Base-by-base conservation (phyloP, 2,888 invertebrate species). In the Pyralis farinalis region DNA sequence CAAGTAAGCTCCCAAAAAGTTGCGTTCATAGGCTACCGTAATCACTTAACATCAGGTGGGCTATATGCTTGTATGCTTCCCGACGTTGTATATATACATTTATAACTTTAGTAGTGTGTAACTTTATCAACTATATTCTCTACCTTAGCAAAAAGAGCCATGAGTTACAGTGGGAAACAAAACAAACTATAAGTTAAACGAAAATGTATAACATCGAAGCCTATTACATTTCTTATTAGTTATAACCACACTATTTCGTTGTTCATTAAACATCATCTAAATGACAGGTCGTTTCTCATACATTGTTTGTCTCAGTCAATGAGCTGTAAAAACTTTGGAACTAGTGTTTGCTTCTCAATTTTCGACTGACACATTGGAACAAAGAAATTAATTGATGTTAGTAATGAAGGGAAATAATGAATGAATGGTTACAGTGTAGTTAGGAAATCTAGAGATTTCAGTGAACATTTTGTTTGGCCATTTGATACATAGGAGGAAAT, bases 281-380 rank as follows among this genome's bases (percentile, higher is more conserved):
- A 48, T 47, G 78, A 77, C 77, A 75, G 81, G 66, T 78, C 78
- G 76, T 85, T 83, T 78, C 61, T 79, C 79, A 81, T 67, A 56
- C 65, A 73, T 83, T 81, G 81, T 85, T 77, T 74, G 72, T 72
- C 66, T 63, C 70, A 50, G 60, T 63, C 64, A 70, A 65, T 63
- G 57, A 58, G 52, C 44, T 43, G 52, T 51, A 67, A 67, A 63
- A 62, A 64, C 51, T 58, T 59, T 60, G 60, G 72, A 71, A 74
- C 67, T 68, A 71, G 82, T 87, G 84, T 87, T 87, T 87, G 85
- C 81, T 86, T 82, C 87, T 86, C 84, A 86, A 87, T 87, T 85
- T 81, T 68, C 62, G 57, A 68, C 81, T 84, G 87, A 86, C 87
- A 79, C 74, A 68, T 75, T 71, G 77, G 75, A 82, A 87, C 87